These are phyloP conservation scores for Tiphia femorata DNA, from an alignment of 2,888 invertebrate genomes.

Conservation along the genomic window DNA sequence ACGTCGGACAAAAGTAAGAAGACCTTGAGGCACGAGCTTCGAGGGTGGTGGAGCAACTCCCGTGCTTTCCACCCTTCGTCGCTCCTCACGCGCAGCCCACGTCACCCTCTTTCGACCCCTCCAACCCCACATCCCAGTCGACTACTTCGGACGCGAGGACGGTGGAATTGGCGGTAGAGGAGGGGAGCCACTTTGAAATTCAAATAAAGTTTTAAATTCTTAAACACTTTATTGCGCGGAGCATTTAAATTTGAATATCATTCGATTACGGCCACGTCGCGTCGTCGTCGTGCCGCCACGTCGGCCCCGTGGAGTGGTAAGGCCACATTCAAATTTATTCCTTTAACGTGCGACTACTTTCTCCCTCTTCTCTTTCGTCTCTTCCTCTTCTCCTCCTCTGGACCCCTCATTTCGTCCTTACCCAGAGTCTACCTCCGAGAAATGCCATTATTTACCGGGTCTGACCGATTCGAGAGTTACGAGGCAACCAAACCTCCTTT, in stretches of 20 bases:
- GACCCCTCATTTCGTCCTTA: background rate
- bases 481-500: no score
- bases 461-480: no score
- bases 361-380: background rate
- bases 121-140: no score
- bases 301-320: slow-evolving; percentile 11
- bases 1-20: no score
- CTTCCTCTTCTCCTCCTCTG: background rate
- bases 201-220: slow-evolving; percentile 63
- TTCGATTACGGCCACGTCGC: slow-evolving; percentile 56
- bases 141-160: slow-evolving; percentile 11
- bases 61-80: no score
- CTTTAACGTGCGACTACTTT: slow-evolving; percentile 27
- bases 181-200: slow-evolving; percentile 53
- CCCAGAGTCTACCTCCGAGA: no score
- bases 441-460: slow-evolving; percentile 3
- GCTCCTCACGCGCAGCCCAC: no score
- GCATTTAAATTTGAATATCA: slow-evolving; percentile 65
- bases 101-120: no score
- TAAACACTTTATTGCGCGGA: slow-evolving; percentile 61
- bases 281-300: slow-evolving; percentile 20
- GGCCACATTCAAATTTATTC: slow-evolving; percentile 47
- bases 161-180: slow-evolving; percentile 9
- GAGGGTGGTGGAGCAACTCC: slow-evolving; percentile 1
- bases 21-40: background rate